Evolutionary conservation across 2,888 invertebrate species (phyloP).

Genomic region (Automeris io): DNA sequence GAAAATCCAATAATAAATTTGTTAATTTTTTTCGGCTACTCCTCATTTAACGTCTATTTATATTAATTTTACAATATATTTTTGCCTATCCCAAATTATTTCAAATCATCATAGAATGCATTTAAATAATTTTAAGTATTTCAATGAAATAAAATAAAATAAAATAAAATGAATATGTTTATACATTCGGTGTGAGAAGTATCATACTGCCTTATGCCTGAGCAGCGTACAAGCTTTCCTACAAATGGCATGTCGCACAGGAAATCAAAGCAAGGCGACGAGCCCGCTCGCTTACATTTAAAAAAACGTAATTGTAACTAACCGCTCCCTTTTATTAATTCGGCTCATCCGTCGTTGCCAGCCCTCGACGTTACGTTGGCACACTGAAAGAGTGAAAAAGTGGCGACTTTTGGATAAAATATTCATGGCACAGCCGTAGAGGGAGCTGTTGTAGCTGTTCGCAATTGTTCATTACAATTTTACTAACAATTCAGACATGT

Average conservation of each 20-base stretch:
- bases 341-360: constrained; percentile 64
- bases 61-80: too few relatives aligned
- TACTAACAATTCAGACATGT: background rate
- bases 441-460: constrained; percentile 18
- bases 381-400: constrained; percentile 44
- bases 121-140: too few relatives aligned
- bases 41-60: too few relatives aligned
- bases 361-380: constrained; percentile 49
- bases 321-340: constrained; percentile 74
- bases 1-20: too few relatives aligned
- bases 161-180: background rate
- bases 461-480: background rate
- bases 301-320: constrained; percentile 76
- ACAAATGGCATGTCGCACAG: constrained; percentile 71
- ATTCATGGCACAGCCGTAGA: constrained; percentile 49
- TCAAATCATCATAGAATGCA: too few relatives aligned
- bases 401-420: constrained; percentile 47
- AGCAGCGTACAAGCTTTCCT: constrained; percentile 21
- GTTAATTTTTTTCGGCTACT: too few relatives aligned
- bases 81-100: too few relatives aligned
- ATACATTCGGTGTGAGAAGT: too few relatives aligned
- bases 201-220: constrained; percentile 24
- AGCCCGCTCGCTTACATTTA: constrained; percentile 71
- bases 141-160: background rate
- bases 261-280: constrained; percentile 69